A percentile compares a stretch with the other conserved stretches of the same genome.
Conservation (phyloP, 2,888 invertebrate species). For the Leucophora obtusa region DNA sequence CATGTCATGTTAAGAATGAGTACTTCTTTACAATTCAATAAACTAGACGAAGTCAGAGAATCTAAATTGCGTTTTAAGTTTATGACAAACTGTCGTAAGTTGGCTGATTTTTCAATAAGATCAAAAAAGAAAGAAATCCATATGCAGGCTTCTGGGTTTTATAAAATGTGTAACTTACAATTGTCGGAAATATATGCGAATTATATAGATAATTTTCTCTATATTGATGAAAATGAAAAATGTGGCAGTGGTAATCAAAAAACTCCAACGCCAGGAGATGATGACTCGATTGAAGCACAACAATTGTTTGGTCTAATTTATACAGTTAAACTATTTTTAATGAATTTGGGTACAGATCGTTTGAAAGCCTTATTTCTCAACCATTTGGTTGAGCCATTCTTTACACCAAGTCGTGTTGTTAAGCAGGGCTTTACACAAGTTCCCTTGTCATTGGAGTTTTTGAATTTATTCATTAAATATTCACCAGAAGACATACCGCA, state of each 20-base stretch:
- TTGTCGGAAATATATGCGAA: conserved; percentile 73
- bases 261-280: conserved; percentile 47
- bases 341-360: conserved; percentile 74
- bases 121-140: conserved; percentile 76
- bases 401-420: conserved; percentile 69
- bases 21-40: conserved; percentile 72
- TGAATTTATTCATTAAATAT: conserved; percentile 76
- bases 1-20: conserved; percentile 82
- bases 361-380: conserved; percentile 72
- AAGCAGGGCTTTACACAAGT: conserved; percentile 71
- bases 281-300: conserved; percentile 58
- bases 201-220: conserved; percentile 70
- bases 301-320: conserved; percentile 75
- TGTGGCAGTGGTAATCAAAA: conserved; percentile 14
- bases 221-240: conserved; percentile 62
- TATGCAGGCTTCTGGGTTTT: conserved; percentile 77
- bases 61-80: conserved; percentile 71
- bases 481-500: conserved; percentile 74
- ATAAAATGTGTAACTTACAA: conserved; percentile 76
- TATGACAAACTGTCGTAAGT: conserved; percentile 73
- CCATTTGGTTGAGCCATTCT: conserved; percentile 72
- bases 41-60: conserved; percentile 69
- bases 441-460: conserved; percentile 74
- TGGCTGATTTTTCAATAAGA: conserved; percentile 77
- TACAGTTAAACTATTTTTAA: conserved; percentile 74